Evolutionary conservation across 2,113 vertebrate species (phyloP).

Genomic region (Labeo catla): DNA sequence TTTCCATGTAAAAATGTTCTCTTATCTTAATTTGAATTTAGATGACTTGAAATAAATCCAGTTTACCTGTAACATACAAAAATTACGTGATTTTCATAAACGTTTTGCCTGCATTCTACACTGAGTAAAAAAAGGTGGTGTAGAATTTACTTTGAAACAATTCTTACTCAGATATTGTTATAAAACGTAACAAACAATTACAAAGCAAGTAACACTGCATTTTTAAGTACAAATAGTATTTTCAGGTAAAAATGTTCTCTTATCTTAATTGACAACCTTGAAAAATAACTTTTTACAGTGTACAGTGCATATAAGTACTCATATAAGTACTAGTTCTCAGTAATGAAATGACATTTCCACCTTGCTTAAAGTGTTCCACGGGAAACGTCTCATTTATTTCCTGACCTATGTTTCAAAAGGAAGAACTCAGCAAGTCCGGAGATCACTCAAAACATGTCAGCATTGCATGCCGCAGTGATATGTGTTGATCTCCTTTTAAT

Average conservation of each 20-base stretch:
- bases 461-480: constrained; percentile 38
- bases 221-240: background rate
- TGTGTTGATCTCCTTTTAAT: constrained; percentile 39
- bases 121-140: background rate
- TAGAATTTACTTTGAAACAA: too few species aligned
- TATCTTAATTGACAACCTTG: background rate
- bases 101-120: background rate
- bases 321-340: background rate
- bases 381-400: background rate
- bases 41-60: background rate
- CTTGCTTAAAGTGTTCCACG: background rate
- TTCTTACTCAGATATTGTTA: too few species aligned
- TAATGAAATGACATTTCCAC: background rate
- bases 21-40: background rate
- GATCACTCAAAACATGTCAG: constrained; percentile 52
- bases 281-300: background rate
- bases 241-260: background rate
- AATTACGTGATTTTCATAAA: too few species aligned
- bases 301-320: background rate
- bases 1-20: background rate
- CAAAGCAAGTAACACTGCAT: background rate
- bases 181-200: too few species aligned
- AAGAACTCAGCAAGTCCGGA: constrained; percentile 25
- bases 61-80: background rate
- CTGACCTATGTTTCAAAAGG: background rate